Evolutionary conservation across 2,113 vertebrate species (phyloP).

Genomic region (Cryptoleucopteryx plumbea): DNA sequence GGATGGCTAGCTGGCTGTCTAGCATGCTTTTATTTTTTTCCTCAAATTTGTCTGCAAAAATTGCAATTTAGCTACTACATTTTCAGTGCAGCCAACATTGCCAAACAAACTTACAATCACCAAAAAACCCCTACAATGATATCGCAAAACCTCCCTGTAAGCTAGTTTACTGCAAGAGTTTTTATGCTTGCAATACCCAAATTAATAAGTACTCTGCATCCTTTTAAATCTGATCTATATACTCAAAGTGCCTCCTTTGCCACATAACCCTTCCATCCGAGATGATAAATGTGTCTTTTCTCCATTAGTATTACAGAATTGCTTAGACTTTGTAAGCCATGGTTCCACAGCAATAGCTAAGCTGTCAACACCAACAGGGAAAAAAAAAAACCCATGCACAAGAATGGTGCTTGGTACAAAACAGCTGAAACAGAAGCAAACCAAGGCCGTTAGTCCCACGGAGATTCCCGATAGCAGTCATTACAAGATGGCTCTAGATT

Average conservation of each 20-base stretch:
- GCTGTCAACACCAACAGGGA: not conserved
- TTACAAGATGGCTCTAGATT: not conserved
- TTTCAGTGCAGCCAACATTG: not conserved
- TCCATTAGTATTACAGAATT: not conserved
- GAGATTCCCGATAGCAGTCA: not conserved
- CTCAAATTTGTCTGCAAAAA: not conserved
- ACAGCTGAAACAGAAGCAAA: not conserved
- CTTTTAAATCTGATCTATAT: not conserved
- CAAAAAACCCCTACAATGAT: fast-evolving
- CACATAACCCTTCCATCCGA: not conserved
- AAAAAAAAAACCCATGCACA: not conserved
- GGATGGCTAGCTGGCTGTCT: not conserved
- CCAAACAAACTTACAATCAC: not conserved
- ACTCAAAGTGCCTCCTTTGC: not conserved
- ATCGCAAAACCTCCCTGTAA: fast-evolving
- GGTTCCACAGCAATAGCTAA: not conserved
- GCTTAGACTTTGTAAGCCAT: not conserved
- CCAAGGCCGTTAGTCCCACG: not conserved
- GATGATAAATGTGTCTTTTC: not conserved
- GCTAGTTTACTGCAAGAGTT: not conserved
- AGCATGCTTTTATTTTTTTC: not conserved
- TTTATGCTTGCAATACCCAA: not conserved
- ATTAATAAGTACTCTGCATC: not conserved
- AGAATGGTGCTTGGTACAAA: not conserved
- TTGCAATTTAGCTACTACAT: not conserved